Evolutionary conservation across 2,797 vertebrate species (phyloP), one percentile per base, ranked within the genome.

Genomic region (Coilia nasus): DNA sequence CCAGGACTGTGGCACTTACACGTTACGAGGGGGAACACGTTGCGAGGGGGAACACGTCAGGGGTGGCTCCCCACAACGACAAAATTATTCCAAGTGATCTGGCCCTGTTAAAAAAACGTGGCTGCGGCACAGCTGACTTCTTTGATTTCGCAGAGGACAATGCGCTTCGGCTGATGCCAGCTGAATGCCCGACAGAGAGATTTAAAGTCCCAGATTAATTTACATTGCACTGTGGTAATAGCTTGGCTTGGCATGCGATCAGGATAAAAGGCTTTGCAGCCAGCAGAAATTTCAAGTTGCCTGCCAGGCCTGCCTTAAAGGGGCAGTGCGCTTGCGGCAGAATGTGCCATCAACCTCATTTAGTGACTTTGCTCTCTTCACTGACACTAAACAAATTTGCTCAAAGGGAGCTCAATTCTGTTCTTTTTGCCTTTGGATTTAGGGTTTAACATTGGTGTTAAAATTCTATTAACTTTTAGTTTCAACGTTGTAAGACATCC

Each of bases 231-330:
- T 83, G 82, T 90, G 88, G 89, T 90, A 91, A 86, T 85, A 85
- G 88, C 89, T 83, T 82, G 78, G 81, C 23, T 85, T 81, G 85
- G 87, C 84, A 62, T 81, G 46, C 28, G 62, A 75, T 84, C 89
- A 25, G 23, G 83, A 81, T 57, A 56, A 84, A 86, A 84, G 83
- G 86, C 78, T 85, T 83, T 83, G 86, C 83, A 89, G 89, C 88
- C 6, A 81, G 85, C 81, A 84, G 85, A 83, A 85, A 89, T 88
- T 88, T 9, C 84, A 91, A 86, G 71, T 83, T 84, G 59, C 81
- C 86, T 88, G 88, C 87, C 87, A 64, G 80, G 85, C 83, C 41
- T 41, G 60, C 87, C 86, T 91, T 91, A 90, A 90, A 92, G 90
- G 83, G 87, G 60, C 87, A 90, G 83, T 60, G 81, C 57, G 71